These are phyloP conservation scores for Strigops habroptila DNA, from an alignment of 2,113 vertebrate genomes.

Conservation along the genomic window DNA sequence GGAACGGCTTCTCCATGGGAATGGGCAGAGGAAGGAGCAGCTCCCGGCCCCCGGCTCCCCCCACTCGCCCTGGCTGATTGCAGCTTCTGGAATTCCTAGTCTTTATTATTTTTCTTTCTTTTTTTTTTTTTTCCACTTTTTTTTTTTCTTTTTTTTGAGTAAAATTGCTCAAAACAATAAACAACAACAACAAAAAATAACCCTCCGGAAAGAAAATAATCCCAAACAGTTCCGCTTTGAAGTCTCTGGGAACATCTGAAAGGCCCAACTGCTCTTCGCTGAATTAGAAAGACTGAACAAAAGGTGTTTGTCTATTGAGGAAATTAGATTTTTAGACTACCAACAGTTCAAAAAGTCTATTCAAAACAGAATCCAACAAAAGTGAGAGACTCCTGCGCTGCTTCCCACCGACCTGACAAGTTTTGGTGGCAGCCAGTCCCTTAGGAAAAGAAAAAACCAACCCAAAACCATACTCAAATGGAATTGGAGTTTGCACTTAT, in stretches of 20 bases:
- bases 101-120: neutral
- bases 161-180: neutral
- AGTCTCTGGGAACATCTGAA: constrained; percentile 22
- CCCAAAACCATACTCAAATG: neutral
- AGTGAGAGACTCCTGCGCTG: neutral
- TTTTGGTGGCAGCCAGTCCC: neutral
- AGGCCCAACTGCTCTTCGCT: constrained; percentile 28
- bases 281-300: neutral
- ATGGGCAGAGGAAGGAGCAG: neutral
- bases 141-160: neutral
- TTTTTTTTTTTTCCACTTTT: neutral
- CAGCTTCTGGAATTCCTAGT: neutral
- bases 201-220: neutral
- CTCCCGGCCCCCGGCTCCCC: neutral
- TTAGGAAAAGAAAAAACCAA: neutral
- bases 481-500: constrained; percentile 1
- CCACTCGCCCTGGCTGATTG: neutral
- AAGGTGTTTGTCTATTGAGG: neutral
- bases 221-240: neutral
- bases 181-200: neutral
- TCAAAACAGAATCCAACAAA: constrained; percentile 20
- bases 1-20: neutral
- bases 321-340: neutral
- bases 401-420: neutral
- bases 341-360: constrained; percentile 13